Evolutionary conservation across 2,113 vertebrate genomes (phyloP), one percentile per base, ranked within the genome.

Genomic region (Amphilophus citrinellus): DNA sequence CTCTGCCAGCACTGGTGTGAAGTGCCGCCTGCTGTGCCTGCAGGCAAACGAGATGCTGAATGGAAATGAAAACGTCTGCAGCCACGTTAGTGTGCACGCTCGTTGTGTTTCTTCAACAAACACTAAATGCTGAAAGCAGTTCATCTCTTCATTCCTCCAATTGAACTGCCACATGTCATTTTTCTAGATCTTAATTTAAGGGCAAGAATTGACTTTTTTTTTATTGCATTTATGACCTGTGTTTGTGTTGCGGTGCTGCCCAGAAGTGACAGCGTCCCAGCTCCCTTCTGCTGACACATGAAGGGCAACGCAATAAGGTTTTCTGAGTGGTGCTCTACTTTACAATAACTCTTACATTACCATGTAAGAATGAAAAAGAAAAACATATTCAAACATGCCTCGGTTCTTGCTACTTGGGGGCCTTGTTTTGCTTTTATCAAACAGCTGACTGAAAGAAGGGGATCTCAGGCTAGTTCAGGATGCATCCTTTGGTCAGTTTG

Each of bases 261-360:
- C 68, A 76, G 78, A 84, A 76, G 83, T 83, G 76, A 50, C 53
- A 57, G 32, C 42, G 62, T 50, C 86, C 60, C 30, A 13, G 79
- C 56, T 63, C 59, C 80, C 71, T 66, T 82, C 76, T 79, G 57
- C 37, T 79, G n/a, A 79, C 24, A 44, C 39, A 73, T 77, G 83
- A 83, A 82, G 80, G 82, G 62, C 2, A 9, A 81, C 80, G 87
- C 89, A 94, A 92, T 93, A 95, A 93, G 79, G 75, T 90, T 61
- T 84, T 88, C 18, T 82, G 84, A 89, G 84, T 93, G 93, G 90
- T 94, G 94, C 93, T 94, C 89, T 63, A 77, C 61, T 89, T 90
- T 79, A 81, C 71, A 84, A 79, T 80, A 61, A 89, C 59, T 80
- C 65, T 66, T 75, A 56, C 27, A 77, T 82, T 88, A 50, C 53